Base-by-base conservation (phyloP, 1,140 invertebrate genomes). In the Drosophila neocordata region DNA sequence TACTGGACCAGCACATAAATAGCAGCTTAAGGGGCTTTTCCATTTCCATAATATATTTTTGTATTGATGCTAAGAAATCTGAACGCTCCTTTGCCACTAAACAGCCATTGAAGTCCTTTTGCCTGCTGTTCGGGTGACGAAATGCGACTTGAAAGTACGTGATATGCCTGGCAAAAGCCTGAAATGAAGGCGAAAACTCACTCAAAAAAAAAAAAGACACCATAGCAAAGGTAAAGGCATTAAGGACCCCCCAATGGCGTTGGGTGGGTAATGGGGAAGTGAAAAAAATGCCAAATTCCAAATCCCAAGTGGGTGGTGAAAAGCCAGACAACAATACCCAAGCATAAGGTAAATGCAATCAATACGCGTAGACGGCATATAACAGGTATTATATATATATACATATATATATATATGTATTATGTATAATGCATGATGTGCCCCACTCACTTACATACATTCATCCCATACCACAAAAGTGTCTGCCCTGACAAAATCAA, bases 291-390 rank as follows among this genome's bases (percentile, higher is more conserved):
- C 37, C 44, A 18, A 60, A 34, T 59, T 48, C 15, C 64, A 80
- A 84, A 77, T 65, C 81, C 69, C 73, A 65, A 35, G 51, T 41
- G 67, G 80, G 34, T 35, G 70, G 70, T 22, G 66, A 60, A 69
- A 77, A 77, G 79, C 61, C 78, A 88, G 83, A 82, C 79, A 83
- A 87, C 77, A 78, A 82, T 88, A 69, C 56, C 77, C 70, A 24
- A 56, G 55, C 62, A 41, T 24, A 81, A 69, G 75, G 74, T 71
- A 83, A 83, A 87, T 87, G 83, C 83, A 87, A 87, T 87, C 83
- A 88, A 87, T 87, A 87, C 79, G 79, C 79, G 77, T 85, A 87
- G 79, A 87, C 83, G 69, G 79, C 83, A 77, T 65, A 88, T 83
- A 83, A 75, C 83, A 87, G 83, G 82, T 87, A 87, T 87, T 76